Evolutionary conservation across 2,888 invertebrate genomes (phyloP).

Genomic region (Synanthedon myopaeformis): DNA sequence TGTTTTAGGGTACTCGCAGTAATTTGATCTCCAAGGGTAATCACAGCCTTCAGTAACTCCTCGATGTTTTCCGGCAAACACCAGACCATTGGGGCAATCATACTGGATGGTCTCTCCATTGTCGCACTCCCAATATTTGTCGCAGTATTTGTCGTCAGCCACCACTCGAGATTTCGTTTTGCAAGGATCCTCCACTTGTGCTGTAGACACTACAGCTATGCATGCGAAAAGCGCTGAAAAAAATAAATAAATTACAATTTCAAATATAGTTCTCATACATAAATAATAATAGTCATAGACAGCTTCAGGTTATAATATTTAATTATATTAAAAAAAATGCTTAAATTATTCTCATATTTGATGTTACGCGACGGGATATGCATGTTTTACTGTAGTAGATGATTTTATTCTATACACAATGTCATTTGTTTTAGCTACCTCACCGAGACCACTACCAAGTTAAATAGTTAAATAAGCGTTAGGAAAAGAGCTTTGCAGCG

Average conservation of each 20-base stretch:
- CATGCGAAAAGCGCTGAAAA: constrained; percentile 38
- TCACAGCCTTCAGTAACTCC: constrained; percentile 92
- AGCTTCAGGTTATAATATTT: too few relatives aligned
- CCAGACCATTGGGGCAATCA: constrained; percentile 91
- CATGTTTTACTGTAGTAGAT: too few relatives aligned
- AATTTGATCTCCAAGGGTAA: constrained; percentile 90
- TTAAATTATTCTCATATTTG: too few relatives aligned
- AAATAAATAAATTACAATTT: constrained; percentile 1
- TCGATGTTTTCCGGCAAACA: constrained; percentile 88
- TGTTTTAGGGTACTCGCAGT: constrained; percentile 77
- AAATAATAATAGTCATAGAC: too few relatives aligned
- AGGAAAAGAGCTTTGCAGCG: too few relatives aligned
- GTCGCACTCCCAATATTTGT: constrained; percentile 87
- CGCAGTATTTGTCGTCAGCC: constrained; percentile 83
- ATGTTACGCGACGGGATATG: too few relatives aligned
- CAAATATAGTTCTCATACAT: too few relatives aligned
- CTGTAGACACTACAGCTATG: constrained; percentile 30
- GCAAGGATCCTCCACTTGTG: constrained; percentile 81
- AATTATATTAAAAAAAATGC: too few relatives aligned
- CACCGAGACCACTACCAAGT: too few relatives aligned
- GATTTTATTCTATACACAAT: too few relatives aligned
- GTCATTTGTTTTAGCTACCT: too few relatives aligned
- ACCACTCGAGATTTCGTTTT: constrained; percentile 82
- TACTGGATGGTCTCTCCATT: constrained; percentile 85
- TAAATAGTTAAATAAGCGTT: too few relatives aligned